Evolutionary conservation across 2,797 vertebrate genomes (phyloP), one percentile per base, ranked within the genome.

Genomic region (Poliocrania exsul): DNA sequence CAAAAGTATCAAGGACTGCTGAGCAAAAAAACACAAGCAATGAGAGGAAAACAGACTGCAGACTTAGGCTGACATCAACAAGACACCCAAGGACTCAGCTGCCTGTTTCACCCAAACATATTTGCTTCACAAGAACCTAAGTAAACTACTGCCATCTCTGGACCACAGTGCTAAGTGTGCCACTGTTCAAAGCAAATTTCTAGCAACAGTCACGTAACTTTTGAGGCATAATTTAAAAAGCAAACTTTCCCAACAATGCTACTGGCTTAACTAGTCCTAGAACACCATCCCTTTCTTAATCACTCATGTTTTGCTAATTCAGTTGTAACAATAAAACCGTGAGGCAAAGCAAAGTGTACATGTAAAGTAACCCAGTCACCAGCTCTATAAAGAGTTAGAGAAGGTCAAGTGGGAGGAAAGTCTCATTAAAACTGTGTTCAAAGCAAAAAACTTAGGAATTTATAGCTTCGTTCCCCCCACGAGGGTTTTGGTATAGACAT

Each of bases 341-440:
- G 26, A 51, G 58, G 33, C 28, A 62, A 62, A 66, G 28, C 28
- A 66, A 53, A 46, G 31, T 0, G 0, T 6, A 12, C 5, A 5
- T 8, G 29, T 40, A 21, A 42, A 87, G 28, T 18, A 47, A 70
- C 3, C 2, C 44, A 14, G 46, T 10, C 75, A 49, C 4, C 19
- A 66, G 9, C 14, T 58, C 54, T 19, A 7, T 3, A 11, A 46
- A 57, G 17, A 49, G 13, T 60, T 56, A 58, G 2, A 78, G 24
- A 62, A 31, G 3, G 11, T 15, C 33, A 73, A 1, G 23, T 10
- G 9, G 3, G 25, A 80, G 9, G 8, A 47, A 80, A 16, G 3
- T 40, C 20, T 62, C 11, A 19, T 21, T 15, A 40, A 73, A 82
- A 49, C 1, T 4, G 3, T 13, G 78, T 81, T 31, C 13, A 81